Evolutionary conservation across 2,113 vertebrate species (phyloP), one percentile per base, ranked within the genome.

Genomic region (Oncorhynchus clarkii): DNA sequence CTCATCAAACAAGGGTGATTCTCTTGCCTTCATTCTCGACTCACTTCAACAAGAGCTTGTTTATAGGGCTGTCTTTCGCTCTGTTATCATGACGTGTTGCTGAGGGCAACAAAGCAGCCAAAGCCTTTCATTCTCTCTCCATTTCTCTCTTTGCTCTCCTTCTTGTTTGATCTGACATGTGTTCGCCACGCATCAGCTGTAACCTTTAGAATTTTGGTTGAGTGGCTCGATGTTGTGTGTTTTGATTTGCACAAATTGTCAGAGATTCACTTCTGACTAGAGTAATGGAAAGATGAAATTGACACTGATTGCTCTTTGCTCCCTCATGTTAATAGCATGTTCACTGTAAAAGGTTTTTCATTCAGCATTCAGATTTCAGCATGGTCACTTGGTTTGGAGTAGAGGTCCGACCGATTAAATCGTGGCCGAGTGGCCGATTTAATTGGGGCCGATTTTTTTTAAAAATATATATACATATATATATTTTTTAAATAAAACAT

Each of bases 141-240:
- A 11, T 45, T 45, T 45, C 39, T 12, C 9, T 73, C 77, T 78
- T 70, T 62, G 72, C 78, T 49, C 79, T 79, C 79, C 75, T 45
- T 62, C 71, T 74, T 62, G 75, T 87, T 89, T 88, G 84, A 90
- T 89, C 88, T 84, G 84, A 82, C 27, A 27, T 31, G 60, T 20
- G 79, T 85, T 81, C 74, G 79, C 82, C 82, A 86, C 74, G 73
- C 80, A 79, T 86, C 82, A 88, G 84, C 79, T 82, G 70, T 84
- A 80, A 84, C 77, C 75, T 73, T 89, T 87, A 81, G 81, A 86
- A 83, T 81, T 76, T 81, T 79, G 88, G 88, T 89, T 88, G 88
- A 83, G 82, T 80, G 77, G 74, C 80, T 67, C 75, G 71, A 76
- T 27, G 69, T 77, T 82, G 80, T 78, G 80, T 82, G 75, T 82